Evolutionary conservation across 2,888 invertebrate genomes (phyloP), one percentile per base, ranked within the genome.

Genomic region (Sesia bembeciformis): DNA sequence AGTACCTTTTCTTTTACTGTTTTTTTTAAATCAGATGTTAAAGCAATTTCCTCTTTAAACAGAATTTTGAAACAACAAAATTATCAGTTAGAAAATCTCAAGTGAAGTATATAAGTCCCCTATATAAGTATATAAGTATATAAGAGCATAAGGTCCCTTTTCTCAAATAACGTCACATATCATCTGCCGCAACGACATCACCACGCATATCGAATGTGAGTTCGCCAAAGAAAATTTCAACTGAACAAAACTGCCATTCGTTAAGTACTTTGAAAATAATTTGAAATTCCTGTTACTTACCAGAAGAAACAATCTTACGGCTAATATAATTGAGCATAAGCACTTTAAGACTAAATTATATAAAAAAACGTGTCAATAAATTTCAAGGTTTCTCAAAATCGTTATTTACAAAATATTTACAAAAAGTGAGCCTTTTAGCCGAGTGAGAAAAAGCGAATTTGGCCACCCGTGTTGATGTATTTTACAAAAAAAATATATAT

Each of bases 271-370:
- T 62, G 61, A 60, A 8, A 46, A 46, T 46, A 46, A 46, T 46
- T 23, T 23, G 23, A 46, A 46, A 8, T 46, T 46, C 46, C 46
- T 46, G 46, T 23, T 2, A 23, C 23, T 23, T 46, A 46, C 46
- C 46, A 46, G 46, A 46, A 46, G 46, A 46, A 46, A 46, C 46
- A 46, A 46, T 66, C 80, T 83, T 82, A 81, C 68, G 68, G 73
- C 79, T 84, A 83, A 76, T 77, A 79, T 80, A 86, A 82, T 89
- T 89, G 88, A 89, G 89, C 89, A 85, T 78, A 88, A 86, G 88
- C 87, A 82, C 77, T 81, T 77, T 74, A 23, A 79, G 70, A 81
- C 76, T 78, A 78, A 84, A 80, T 63, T 71, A 77, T 79, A 70
- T 77, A 76, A 76, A 66, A 68, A 72, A 70, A 66, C 58, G 61